Conservation (phyloP, 2,113 vertebrate genomes). For the Amblyopsis rosae region DNA sequence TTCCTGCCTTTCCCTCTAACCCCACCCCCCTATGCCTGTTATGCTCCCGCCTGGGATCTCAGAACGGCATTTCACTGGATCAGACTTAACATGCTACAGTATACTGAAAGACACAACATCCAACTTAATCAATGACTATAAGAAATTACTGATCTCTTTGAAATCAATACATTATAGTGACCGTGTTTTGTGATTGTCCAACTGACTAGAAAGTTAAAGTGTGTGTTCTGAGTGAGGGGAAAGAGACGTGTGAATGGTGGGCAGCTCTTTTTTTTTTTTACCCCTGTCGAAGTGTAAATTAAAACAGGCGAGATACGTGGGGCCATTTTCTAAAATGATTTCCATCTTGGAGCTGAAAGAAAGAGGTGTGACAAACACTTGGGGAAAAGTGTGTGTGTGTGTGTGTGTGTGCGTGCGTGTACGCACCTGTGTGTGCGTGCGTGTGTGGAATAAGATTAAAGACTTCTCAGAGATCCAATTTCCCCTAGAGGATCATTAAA, state of each 20-base stretch:
- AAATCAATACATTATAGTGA: too few species aligned
- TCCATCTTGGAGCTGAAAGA: not conserved
- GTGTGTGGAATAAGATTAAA: conserved; percentile 15
- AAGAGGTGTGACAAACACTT: not conserved
- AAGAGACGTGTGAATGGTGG: too few species aligned
- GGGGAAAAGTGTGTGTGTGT: not conserved
- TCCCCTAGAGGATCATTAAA: not conserved
- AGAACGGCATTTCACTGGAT: not conserved
- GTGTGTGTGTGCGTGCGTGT: not conserved
- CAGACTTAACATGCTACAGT: too few species aligned
- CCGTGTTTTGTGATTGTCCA: too few species aligned
- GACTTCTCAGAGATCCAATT: not conserved
- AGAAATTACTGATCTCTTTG: too few species aligned
- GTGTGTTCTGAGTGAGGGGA: too few species aligned
- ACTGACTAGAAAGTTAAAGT: too few species aligned
- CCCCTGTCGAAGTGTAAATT: not conserved
- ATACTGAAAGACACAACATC: too few species aligned
- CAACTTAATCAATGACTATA: too few species aligned
- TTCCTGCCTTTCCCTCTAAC: not conserved
- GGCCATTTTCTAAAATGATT: not conserved
- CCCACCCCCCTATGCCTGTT: conserved; percentile 19
- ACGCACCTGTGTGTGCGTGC: not conserved
- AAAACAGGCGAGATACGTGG: not conserved
- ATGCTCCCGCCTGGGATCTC: not conserved
- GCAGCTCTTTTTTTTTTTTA: too few species aligned